These are phyloP conservation scores for Pungitius pungitius DNA, from an alignment of 2,113 vertebrate genomes.

Conservation along the genomic window DNA sequence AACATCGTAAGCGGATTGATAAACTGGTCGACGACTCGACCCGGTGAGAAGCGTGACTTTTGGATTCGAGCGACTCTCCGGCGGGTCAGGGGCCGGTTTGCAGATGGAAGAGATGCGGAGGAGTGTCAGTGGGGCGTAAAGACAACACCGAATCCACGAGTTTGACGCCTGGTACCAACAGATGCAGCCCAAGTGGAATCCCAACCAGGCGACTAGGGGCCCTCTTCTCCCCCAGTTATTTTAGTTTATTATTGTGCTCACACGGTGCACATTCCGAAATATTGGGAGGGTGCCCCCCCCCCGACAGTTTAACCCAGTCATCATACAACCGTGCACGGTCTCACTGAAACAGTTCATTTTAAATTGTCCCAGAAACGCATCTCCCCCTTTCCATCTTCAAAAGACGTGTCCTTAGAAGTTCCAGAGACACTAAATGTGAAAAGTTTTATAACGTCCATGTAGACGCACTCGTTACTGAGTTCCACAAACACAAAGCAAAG, in stretches of 20 bases:
- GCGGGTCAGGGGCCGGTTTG: background rate
- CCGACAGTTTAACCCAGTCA: background rate
- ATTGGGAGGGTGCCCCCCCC: background rate
- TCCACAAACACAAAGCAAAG: conserved; percentile 8
- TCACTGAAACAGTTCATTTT: background rate
- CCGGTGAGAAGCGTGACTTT: no score
- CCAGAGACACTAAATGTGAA: background rate
- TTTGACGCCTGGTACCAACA: conserved; percentile 1
- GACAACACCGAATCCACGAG: background rate
- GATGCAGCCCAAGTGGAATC: background rate
- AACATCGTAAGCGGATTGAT: background rate
- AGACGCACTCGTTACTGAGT: conserved; percentile 6
- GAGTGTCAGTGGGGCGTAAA: background rate
- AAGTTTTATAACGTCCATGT: background rate
- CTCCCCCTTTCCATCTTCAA: background rate
- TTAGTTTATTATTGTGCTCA: conserved; percentile 1
- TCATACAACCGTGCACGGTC: background rate
- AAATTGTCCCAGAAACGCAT: background rate
- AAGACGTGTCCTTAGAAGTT: background rate
- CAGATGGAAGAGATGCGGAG: background rate
- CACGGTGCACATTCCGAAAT: background rate
- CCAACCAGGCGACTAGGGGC: background rate
- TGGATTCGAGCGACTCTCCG: no score
- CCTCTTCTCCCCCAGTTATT: background rate
- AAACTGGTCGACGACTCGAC: no score